Percentiles rank a stretch among this genome's conserved stretches.
Conservation (phyloP, 2,888 invertebrate species). For the Minunthozetes semirufus region DNA sequence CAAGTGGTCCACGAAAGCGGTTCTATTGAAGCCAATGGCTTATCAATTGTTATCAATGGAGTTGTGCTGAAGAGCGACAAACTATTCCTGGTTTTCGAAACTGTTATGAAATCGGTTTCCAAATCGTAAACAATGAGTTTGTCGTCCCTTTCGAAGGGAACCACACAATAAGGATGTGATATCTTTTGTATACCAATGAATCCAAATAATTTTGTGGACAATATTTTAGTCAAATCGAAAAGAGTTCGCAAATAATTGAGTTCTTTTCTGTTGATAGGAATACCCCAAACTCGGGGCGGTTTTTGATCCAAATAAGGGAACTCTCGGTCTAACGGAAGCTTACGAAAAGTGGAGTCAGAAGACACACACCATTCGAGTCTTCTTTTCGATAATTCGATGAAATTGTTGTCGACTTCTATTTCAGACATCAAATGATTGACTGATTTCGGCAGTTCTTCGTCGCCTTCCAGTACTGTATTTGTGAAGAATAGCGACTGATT, state of each 20-base stretch:
- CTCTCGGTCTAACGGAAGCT: constrained; percentile 21
- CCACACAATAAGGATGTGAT: constrained; percentile 30
- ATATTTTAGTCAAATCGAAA: constrained; percentile 31
- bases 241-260: constrained; percentile 27
- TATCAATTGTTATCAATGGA: constrained; percentile 24
- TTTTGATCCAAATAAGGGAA: constrained; percentile 33
- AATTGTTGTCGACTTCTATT: constrained; percentile 18
- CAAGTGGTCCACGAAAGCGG: constrained; percentile 36
- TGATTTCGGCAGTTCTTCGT: constrained; percentile 29
- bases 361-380: constrained; percentile 30
- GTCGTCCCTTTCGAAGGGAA: constrained; percentile 31
- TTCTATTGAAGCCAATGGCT: constrained; percentile 28
- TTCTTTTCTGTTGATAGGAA: constrained; percentile 26
- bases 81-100: neutral
- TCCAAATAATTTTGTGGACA: constrained; percentile 23
- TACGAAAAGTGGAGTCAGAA: neutral
- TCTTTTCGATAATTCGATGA: constrained; percentile 23
- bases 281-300: constrained; percentile 26
- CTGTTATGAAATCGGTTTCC: constrained; percentile 35
- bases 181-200: constrained; percentile 15
- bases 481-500: constrained; percentile 36
- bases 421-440: constrained; percentile 5
- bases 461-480: constrained; percentile 35
- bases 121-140: constrained; percentile 30
- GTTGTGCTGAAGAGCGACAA: constrained; percentile 21